phyloP scores from a whole-genome alignment of 1,140 invertebrate genomes.

The Pseudomyrmex sp. region DNA sequence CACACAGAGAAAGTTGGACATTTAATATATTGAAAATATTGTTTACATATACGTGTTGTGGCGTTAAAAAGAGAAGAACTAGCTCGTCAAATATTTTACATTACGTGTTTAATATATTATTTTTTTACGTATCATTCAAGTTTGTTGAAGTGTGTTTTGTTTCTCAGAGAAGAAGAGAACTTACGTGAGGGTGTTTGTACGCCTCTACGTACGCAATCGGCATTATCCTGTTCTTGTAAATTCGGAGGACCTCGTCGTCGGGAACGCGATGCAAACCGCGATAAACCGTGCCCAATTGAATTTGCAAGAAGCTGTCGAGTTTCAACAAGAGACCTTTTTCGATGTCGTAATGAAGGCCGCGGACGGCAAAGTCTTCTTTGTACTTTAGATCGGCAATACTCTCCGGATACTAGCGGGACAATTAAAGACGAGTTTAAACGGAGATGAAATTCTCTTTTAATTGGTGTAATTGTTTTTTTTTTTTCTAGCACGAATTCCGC shows the following conservation, averaged over 20 bases:
- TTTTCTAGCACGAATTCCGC: slow-evolving; percentile 44
- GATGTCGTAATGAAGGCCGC: slow-evolving; percentile 98
- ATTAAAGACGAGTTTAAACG: slow-evolving; percentile 68
- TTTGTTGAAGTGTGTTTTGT: not conserved
- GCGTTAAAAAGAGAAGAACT: not conserved
- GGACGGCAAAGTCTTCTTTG: slow-evolving; percentile 95
- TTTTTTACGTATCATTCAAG: not conserved
- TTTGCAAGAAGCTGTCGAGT: slow-evolving; percentile 98
- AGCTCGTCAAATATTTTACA: too few relatives aligned
- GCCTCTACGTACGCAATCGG: slow-evolving; percentile 93
- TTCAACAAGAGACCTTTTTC: slow-evolving; percentile 98
- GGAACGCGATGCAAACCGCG: slow-evolving; percentile 92
- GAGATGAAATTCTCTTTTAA: slow-evolving; percentile 64
- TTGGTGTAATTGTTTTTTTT: slow-evolving; percentile 69
- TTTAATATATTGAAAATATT: slow-evolving; percentile 22
- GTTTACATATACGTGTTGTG: not conserved
- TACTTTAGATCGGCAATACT: slow-evolving; percentile 94
- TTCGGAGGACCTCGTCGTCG: slow-evolving; percentile 93
- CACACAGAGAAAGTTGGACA: slow-evolving; percentile 68
- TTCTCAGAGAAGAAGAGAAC: slow-evolving; percentile 3
- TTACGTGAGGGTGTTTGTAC: slow-evolving; percentile 85
- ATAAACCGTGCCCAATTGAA: slow-evolving; percentile 98
- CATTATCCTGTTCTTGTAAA: slow-evolving; percentile 95
- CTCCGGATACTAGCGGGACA: slow-evolving; percentile 93
- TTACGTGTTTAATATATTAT: not conserved